phyloP scores from a whole-genome alignment of 2,797 vertebrate species.

The Sebastes oblongus region DNA sequence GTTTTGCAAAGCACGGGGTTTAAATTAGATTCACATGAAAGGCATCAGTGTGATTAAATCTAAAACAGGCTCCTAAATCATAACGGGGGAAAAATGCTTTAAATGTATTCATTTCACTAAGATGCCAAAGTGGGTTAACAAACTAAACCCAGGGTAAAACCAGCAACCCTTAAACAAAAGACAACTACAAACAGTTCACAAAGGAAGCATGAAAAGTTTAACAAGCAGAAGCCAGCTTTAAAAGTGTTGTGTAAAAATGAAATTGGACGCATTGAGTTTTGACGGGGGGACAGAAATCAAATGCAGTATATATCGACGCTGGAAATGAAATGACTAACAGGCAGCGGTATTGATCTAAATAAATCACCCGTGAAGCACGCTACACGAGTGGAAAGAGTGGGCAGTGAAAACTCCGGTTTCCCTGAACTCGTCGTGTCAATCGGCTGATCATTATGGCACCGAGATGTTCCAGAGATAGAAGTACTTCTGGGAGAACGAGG shows the following conservation, averaged over 20 bases:
- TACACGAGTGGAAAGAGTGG: slow-evolving; percentile 2
- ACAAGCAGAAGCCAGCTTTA: neutral
- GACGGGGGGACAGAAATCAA: slow-evolving; percentile 26
- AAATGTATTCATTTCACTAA: slow-evolving; percentile 7
- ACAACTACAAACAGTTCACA: neutral
- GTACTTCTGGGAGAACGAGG: slow-evolving; percentile 1
- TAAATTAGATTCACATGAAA: slow-evolving; percentile 54
- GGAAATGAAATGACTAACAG: slow-evolving; percentile 54
- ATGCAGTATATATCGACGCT: slow-evolving; percentile 10
- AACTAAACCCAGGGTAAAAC: neutral
- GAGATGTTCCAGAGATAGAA: slow-evolving; percentile 28
- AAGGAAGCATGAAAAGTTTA: neutral
- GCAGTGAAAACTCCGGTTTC: slow-evolving; percentile 7
- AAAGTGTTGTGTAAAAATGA: neutral
- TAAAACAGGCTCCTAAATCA: slow-evolving; percentile 38
- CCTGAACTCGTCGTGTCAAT: slow-evolving; percentile 34
- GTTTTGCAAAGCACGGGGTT: neutral
- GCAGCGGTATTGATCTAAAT: slow-evolving; percentile 49
- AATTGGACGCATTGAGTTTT: slow-evolving; percentile 34
- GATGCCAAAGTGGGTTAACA: neutral
- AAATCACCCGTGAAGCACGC: slow-evolving; percentile 47
- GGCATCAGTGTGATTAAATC: slow-evolving; percentile 41
- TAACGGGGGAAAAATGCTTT: neutral
- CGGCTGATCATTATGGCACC: slow-evolving; percentile 14
- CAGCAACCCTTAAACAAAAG: neutral